Conservation (phyloP, 2,797 vertebrate genomes). For the Galaxias olidus region DNA sequence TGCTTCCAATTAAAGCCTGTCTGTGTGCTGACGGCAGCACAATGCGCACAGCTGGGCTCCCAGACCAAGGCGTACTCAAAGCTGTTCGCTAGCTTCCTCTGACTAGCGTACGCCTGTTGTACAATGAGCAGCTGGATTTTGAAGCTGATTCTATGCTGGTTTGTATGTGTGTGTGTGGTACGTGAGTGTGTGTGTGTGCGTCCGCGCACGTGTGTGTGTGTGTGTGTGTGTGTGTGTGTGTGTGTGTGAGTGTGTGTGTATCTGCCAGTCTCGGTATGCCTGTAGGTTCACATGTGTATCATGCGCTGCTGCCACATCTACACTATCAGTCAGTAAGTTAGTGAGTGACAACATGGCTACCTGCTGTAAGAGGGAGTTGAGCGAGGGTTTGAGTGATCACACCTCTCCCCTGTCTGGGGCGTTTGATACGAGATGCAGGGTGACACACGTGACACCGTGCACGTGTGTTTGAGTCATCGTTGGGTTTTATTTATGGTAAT, state of each 20-base stretch:
- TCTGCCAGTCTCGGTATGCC: slow-evolving; percentile 3
- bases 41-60: slow-evolving; percentile 12
- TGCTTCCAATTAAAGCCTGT: slow-evolving; percentile 27
- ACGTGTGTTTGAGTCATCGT: too few relatives aligned
- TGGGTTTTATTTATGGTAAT: too few relatives aligned
- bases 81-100: slow-evolving; percentile 8
- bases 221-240: slow-evolving; percentile 13
- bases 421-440: too few relatives aligned
- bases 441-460: too few relatives aligned
- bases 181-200: slow-evolving; percentile 4
- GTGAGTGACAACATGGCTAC: too few relatives aligned
- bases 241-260: slow-evolving; percentile 12
- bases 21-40: slow-evolving; percentile 14
- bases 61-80: neutral
- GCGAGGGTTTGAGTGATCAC: too few relatives aligned
- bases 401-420: too few relatives aligned
- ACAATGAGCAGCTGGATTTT: neutral
- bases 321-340: too few relatives aligned
- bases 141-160: neutral
- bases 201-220: slow-evolving; percentile 6
- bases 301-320: too few relatives aligned
- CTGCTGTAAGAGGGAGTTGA: too few relatives aligned
- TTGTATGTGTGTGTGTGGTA: slow-evolving; percentile 9
- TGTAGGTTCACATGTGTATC: neutral
- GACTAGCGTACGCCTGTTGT: neutral